Conservation (phyloP, 2,113 vertebrate genomes). For the Pholis gunnellus region DNA sequence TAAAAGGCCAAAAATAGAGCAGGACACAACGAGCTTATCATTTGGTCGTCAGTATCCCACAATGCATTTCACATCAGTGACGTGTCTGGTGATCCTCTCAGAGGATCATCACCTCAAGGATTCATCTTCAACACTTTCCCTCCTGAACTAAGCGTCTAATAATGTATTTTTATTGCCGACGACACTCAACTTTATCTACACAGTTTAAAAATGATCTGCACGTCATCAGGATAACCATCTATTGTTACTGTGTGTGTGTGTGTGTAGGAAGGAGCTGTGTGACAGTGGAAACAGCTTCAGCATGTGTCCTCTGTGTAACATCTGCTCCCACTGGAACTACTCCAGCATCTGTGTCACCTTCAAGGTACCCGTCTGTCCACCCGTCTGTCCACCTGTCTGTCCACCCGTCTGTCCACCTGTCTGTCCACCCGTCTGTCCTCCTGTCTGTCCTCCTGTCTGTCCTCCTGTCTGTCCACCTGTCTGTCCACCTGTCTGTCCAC, state of each 20-base stretch:
- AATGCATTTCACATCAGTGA: neutral
- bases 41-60: neutral
- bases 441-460: too few species aligned
- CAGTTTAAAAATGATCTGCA: neutral
- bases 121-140: neutral
- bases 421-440: too few species aligned
- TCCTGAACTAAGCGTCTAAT: neutral
- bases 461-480: too few species aligned
- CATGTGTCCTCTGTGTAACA: slow-evolving; percentile 86
- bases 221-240: too few species aligned
- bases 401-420: too few species aligned
- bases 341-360: slow-evolving; percentile 87
- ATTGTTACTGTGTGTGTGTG: slow-evolving; percentile 6
- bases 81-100: neutral
- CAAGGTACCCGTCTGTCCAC: slow-evolving; percentile 75
- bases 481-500: neutral
- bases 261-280: slow-evolving; percentile 84
- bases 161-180: neutral
- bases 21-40: neutral
- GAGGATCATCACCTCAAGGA: neutral
- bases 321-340: slow-evolving; percentile 85
- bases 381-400: neutral
- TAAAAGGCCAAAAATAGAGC: neutral
- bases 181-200: neutral
- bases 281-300: slow-evolving; percentile 73